Base-by-base conservation (phyloP, 2,888 invertebrate genomes). In the Cenopis cana region DNA sequence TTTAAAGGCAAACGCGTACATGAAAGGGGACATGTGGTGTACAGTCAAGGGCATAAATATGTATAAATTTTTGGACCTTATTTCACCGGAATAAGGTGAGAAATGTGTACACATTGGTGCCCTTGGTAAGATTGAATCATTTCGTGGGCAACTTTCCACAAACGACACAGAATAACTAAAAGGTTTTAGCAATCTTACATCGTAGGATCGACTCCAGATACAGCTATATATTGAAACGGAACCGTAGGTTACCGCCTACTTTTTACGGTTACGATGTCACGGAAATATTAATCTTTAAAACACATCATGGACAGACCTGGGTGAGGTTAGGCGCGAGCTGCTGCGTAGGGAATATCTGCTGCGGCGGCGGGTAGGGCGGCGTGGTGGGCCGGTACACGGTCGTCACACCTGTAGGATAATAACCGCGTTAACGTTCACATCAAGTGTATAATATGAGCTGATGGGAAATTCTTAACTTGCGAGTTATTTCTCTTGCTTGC, bases 241-340 rank as follows among this genome's bases (percentile, higher is more conserved):
- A 41, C 14, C n/a, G 3, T 46, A 46, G 46, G 14, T 46, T 5
- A 46, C 46, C n/a, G n/a, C n/a, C 1, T n/a, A 41, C 2, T 46
- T 46, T 33, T 33, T 33, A 33, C 3, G 24, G 24, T n/a, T n/a
- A n/a, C n/a, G n/a, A n/a, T n/a, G n/a, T n/a, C n/a, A n/a, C n/a
- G n/a, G n/a, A n/a, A n/a, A n/a, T 29, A 29, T 41, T 6, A 41
- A 41, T 46, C n/a, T 41, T 41, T 41, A 0, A 46, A n/a, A 8
- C 6, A 46, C 46, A 46, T 5, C 8, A 46, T 46, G n/a, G 17
- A 71, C 78, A 78, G 76, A 91, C 89, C 92, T 92, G 87, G 85
- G 88, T 88, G 82, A 91, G 82, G 89, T 94, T 84, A 82, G 91
- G 85, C 78, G 94, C 85, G 82, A 94, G 84, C 76, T 94, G 94